These are phyloP conservation scores for Chymomyza fuscimana DNA, from an alignment of 2,888 invertebrate species.

Conservation along the genomic window DNA sequence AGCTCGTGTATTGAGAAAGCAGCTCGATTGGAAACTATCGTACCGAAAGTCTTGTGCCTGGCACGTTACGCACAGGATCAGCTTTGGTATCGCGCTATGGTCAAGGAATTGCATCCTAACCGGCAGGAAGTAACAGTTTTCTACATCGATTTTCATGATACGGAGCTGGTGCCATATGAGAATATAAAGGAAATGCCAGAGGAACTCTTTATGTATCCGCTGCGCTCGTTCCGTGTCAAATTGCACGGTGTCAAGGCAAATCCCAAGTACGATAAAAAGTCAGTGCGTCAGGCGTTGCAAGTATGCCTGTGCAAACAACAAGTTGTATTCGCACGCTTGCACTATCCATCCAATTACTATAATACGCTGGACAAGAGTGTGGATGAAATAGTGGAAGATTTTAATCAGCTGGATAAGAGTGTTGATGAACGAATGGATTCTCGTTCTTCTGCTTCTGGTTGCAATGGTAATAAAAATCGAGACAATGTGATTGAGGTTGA, in stretches of 20 bases:
- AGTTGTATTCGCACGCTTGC: constrained; percentile 61
- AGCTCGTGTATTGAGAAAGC: constrained; percentile 80
- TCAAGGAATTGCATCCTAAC: constrained; percentile 81
- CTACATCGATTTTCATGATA: constrained; percentile 89
- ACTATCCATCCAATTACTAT: constrained; percentile 36
- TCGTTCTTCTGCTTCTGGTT: background rate
- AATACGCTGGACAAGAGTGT: background rate
- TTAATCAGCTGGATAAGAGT: background rate
- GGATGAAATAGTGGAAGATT: too few species aligned
- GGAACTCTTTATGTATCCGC: constrained; percentile 81
- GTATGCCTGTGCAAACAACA: constrained; percentile 49
- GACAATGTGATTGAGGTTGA: constrained; percentile 48
- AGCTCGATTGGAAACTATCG: constrained; percentile 79
- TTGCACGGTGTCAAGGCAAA: constrained; percentile 80
- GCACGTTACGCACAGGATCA: constrained; percentile 83
- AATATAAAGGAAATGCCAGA: constrained; percentile 81
- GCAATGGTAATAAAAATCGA: background rate
- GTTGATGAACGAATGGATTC: background rate
- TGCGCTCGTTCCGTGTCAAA: constrained; percentile 81
- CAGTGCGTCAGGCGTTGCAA: constrained; percentile 69
- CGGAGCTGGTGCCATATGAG: constrained; percentile 80
- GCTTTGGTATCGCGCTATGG: constrained; percentile 86
- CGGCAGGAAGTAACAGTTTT: constrained; percentile 82
- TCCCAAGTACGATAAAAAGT: constrained; percentile 69
- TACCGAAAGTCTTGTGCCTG: constrained; percentile 81